Base-by-base conservation (phyloP, 2,113 vertebrate species). In the Nannobrachium achirus region DNA sequence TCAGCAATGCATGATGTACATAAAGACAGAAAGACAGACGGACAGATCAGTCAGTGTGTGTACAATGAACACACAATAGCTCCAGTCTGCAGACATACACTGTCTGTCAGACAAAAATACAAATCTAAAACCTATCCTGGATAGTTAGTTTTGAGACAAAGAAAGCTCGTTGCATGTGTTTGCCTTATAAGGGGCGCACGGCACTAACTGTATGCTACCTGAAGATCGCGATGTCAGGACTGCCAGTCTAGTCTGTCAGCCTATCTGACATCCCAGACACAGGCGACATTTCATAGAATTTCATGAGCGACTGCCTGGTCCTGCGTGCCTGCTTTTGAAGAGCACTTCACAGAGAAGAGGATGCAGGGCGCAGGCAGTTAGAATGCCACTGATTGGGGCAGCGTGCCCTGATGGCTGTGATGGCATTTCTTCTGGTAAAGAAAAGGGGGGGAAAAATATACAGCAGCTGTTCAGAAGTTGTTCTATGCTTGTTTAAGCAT, bases 251-350 rank as follows among this genome's bases (percentile, higher is more conserved):
- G 38, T 15, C 25, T 70, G 74, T 45, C 66, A 50, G 66, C 56
- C 50, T 76, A 56, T 78, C 55, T 69, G 76, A 77, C 70, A 80
- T 52, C 71, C 25, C 80, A 87, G 73, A 81, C 80, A 68, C 71
- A 71, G 85, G 82, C 85, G 85, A 88, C 86, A 89, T 90, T 89
- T 89, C 83, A 66, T 84, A 77, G 63, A 76, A 73, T 78, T 73
- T 84, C 79, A 70, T 63, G 84, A 78, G 73, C 44, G 60, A 56
- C 66, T 73, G 66, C 42, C n/a, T n/a, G n/a, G n/a, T 19, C 73
- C 63, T 81, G 78, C 73, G 76, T 76, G 79, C 56, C 42, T 46
- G 77, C 63, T 80, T 50, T 56, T 72, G 73, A 78, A 70, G 66
- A 77, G 84, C 83, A 78, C 82, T 82, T 82, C 66, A 79, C 73